A percentile compares a stretch with the other conserved stretches of the same genome.
These are phyloP conservation scores for Sceloporus undulatus DNA, from an alignment of 2,113 vertebrate genomes.

Conservation along the genomic window DNA sequence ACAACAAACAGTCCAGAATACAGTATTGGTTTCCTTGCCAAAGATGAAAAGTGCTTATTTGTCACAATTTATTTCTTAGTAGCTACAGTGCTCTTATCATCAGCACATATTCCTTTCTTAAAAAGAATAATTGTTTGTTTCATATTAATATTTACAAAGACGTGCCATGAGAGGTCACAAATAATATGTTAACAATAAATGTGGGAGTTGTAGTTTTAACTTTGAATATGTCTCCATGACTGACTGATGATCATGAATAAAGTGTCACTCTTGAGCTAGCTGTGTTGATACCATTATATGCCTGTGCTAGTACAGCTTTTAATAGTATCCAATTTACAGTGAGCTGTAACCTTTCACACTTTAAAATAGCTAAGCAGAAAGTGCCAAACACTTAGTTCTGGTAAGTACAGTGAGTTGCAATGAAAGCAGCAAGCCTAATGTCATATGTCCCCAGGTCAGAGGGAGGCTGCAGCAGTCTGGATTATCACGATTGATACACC, in stretches of 20 bases:
- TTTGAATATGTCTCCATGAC: neutral
- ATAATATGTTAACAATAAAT: neutral
- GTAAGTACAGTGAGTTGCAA: too few species aligned
- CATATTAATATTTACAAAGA: neutral
- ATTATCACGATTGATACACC: too few species aligned
- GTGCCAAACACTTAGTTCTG: too few species aligned
- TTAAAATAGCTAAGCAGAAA: neutral
- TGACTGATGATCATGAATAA: neutral
- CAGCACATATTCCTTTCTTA: neutral
- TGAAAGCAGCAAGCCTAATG: too few species aligned
- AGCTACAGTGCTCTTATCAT: neutral
- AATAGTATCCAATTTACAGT: neutral
- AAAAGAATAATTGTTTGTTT: neutral
- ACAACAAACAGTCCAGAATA: neutral
- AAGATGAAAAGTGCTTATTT: neutral
- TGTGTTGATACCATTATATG: neutral
- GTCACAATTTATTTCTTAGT: neutral
- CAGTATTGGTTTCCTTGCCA: neutral
- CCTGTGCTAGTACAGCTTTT: neutral
- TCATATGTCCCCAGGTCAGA: too few species aligned
- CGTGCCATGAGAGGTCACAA: neutral
- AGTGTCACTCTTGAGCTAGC: neutral
- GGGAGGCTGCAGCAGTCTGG: too few species aligned
- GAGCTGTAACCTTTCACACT: neutral
- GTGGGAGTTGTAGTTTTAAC: neutral